phyloP scores from a whole-genome alignment of 2,797 vertebrate genomes.

The Thamnophis elegans region DNA sequence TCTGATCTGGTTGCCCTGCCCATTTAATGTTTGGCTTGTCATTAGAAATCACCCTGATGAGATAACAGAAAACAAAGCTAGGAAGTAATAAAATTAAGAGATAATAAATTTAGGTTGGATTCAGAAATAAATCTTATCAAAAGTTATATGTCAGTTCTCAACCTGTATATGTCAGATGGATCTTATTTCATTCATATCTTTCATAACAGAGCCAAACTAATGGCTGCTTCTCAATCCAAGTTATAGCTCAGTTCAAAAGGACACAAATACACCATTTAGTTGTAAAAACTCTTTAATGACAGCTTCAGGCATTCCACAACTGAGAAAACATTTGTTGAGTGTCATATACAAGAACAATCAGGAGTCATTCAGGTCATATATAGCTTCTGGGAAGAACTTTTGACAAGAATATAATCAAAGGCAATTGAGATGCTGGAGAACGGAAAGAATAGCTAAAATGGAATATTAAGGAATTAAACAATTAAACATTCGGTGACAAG shows the following conservation, averaged over 20 bases:
- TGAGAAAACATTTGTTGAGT: background rate
- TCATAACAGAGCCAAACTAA: background rate
- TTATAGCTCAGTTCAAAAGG: background rate
- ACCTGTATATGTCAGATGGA: background rate
- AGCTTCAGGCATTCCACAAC: background rate
- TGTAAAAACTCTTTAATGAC: background rate
- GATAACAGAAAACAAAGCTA: background rate
- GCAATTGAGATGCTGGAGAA: background rate
- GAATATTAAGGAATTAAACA: background rate
- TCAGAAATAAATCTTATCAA: conserved; percentile 5
- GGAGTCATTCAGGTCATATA: background rate
- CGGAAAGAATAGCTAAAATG: background rate
- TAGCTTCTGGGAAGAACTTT: background rate
- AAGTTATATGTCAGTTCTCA: conserved; percentile 7
- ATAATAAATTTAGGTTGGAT: background rate
- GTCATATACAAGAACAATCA: background rate
- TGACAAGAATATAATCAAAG: background rate
- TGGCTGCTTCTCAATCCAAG: background rate
- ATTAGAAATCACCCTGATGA: background rate
- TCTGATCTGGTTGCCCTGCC: background rate
- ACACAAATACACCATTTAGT: background rate
- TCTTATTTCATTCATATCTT: background rate
- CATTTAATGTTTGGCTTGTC: background rate
- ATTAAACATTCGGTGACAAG: background rate
- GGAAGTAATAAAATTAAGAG: background rate